phyloP scores from a whole-genome alignment of 1,140 invertebrate genomes.

The Aphidius ervi region DNA sequence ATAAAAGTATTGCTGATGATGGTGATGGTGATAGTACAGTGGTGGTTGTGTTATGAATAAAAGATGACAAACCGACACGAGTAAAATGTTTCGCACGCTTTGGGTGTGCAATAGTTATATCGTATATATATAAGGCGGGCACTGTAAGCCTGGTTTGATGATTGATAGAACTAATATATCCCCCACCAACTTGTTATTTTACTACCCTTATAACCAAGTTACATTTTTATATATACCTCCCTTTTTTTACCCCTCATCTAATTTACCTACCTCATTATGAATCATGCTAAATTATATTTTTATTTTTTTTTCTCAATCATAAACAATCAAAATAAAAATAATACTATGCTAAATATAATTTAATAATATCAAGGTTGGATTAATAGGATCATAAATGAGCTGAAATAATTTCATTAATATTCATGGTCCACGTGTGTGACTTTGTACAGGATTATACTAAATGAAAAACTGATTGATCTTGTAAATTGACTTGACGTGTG shows the following conservation, averaged over 20 bases:
- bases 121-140: conserved; percentile 1
- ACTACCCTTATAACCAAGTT: neutral
- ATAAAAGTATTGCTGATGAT: neutral
- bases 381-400: conserved; percentile 48
- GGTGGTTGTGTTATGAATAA: conserved; percentile 37
- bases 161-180: conserved; percentile 53
- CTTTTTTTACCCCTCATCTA: neutral
- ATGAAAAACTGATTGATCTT: neutral
- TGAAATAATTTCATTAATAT: conserved; percentile 53
- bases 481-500: conserved; percentile 14
- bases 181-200: conserved; percentile 15
- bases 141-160: conserved; percentile 32
- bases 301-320: too few species aligned
- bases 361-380: conserved; percentile 41
- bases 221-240: neutral
- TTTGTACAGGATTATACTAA: neutral
- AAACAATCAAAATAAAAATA: conserved; percentile 38
- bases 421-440: conserved; percentile 33
- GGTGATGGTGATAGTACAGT: conserved; percentile 1
- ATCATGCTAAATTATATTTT: conserved; percentile 7
- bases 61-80: conserved; percentile 34
- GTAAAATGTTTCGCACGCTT: conserved; percentile 28
- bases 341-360: conserved; percentile 43
- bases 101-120: conserved; percentile 24
- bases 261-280: conserved; percentile 4